Conservation (phyloP, 2,888 invertebrate genomes). For the Dimorphilus gyrociliatus region DNA sequence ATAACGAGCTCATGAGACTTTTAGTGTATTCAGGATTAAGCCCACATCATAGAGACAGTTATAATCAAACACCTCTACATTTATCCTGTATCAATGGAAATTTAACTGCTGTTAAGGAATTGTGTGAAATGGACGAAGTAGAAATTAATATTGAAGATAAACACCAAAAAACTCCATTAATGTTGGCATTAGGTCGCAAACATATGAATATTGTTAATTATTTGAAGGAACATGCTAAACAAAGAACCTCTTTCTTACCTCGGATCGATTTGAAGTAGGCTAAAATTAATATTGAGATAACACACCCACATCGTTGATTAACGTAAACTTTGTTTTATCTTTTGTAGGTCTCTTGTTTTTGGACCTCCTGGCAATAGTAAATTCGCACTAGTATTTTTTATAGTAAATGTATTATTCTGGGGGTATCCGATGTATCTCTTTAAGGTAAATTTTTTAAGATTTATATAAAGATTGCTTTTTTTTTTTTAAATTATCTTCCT, state of each 20-base stretch:
- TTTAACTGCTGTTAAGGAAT: constrained; percentile 62
- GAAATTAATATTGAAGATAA: constrained; percentile 72
- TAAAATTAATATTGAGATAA: no score
- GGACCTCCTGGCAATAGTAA: constrained; percentile 80
- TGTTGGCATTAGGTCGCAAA: constrained; percentile 71
- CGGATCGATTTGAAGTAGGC: constrained; percentile 60
- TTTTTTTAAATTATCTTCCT: constrained; percentile 1
- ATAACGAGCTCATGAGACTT: constrained; percentile 66
- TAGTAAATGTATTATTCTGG: constrained; percentile 70
- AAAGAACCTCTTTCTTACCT: constrained; percentile 66
- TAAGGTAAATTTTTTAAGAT: constrained; percentile 54
- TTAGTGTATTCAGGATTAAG: constrained; percentile 80
- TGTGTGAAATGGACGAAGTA: constrained; percentile 77
- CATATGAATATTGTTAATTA: constrained; percentile 67
- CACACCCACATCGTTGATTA: no score
- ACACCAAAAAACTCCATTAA: constrained; percentile 76
- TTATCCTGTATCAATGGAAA: constrained; percentile 74
- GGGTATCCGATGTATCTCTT: constrained; percentile 84
- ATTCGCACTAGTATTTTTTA: constrained; percentile 65
- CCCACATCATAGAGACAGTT: constrained; percentile 72
- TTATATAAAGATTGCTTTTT: background rate
- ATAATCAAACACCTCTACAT: constrained; percentile 77
- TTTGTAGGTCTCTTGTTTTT: constrained; percentile 57
- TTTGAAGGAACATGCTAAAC: constrained; percentile 60
- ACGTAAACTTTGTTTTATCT: no score